Base-by-base conservation (phyloP, 1,140 invertebrate genomes). In the Frieseomelitta varia region DNA sequence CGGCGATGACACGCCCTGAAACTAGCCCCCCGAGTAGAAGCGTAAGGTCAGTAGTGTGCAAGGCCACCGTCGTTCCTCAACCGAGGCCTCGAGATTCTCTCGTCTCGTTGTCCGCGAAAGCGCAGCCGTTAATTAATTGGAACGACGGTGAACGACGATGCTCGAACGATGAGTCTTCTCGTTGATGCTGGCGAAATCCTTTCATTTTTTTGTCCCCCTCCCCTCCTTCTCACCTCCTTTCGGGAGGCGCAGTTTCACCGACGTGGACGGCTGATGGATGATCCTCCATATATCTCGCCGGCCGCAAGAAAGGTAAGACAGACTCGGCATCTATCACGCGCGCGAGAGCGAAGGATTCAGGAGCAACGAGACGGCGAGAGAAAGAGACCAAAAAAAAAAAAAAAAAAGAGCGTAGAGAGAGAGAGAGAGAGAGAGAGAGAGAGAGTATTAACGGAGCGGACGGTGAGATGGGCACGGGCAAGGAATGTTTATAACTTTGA, bases 401-500 rank as follows among this genome's bases (percentile, higher is more conserved):
- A 21, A 56, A 27, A 51, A 27, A 34, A 27, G 30, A 34, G 75
- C n/a, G n/a, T n/a, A n/a, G n/a, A n/a, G n/a, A n/a, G 24, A 34
- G 74, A 63, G 39, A n/a, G n/a, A 69, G 15, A 27, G 30, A 34
- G 75, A 51, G 53, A 74, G 47, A 58, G 30, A 61, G 73, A 65
- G 65, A 65, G 51, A 27, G 63, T 87, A 87, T 90, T 90, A 90
- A 90, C 87, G 87, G 85, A 79, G 77, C 63, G 68, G 75, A 81
- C 56, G 76, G 81, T n/a, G 30, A 30, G 30, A n/a, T 2, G 30
- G 30, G 30, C 2, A 30, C 80, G 85, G 81, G 88, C 78, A 74
- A 85, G 85, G 82, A 90, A 89, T 90, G 88, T 90, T 90, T 90
- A 85, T 85, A 89, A 90, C 88, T 89, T 82, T 87, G 85, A 90